Percentiles rank a stretch among this genome's conserved stretches.
phyloP scores from a whole-genome alignment of 2,888 invertebrate species.

The Deilephila elpenor region DNA sequence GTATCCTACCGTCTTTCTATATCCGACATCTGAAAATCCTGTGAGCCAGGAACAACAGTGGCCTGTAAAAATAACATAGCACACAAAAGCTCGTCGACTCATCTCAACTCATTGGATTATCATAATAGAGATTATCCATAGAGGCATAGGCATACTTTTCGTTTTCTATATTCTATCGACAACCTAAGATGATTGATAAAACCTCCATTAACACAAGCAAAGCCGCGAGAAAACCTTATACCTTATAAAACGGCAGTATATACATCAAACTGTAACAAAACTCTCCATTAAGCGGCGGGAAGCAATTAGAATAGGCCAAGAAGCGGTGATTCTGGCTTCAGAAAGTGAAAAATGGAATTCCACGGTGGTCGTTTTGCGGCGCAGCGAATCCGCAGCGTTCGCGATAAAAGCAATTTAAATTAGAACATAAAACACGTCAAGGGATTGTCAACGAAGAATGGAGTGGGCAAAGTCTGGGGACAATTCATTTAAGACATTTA shows the following conservation, averaged over 20 bases:
- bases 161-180: too few relatives aligned
- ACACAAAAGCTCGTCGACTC: too few relatives aligned
- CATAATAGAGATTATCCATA: too few relatives aligned
- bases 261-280: slow-evolving; percentile 19
- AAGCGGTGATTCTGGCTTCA: slow-evolving; percentile 61
- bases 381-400: slow-evolving; percentile 63
- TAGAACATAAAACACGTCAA: slow-evolving; percentile 75
- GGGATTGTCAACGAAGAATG: slow-evolving; percentile 72
- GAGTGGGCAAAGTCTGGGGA: slow-evolving; percentile 55
- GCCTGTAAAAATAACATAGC: too few relatives aligned
- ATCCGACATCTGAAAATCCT: too few relatives aligned
- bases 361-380: slow-evolving; percentile 54
- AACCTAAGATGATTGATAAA: too few relatives aligned
- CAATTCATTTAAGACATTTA: slow-evolving; percentile 71
- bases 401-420: slow-evolving; percentile 71
- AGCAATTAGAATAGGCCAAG: slow-evolving; percentile 60
- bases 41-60: too few relatives aligned
- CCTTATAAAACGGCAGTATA: neutral
- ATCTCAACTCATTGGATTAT: too few relatives aligned
- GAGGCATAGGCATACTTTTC: too few relatives aligned
- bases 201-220: too few relatives aligned
- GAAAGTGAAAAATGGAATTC: slow-evolving; percentile 64
- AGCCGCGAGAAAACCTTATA: neutral
- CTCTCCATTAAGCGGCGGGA: slow-evolving; percentile 30
- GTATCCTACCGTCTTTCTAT: too few relatives aligned